These are phyloP conservation scores for Phragmatobia fuliginosa DNA, from an alignment of 2,888 invertebrate species.

Conservation along the genomic window DNA sequence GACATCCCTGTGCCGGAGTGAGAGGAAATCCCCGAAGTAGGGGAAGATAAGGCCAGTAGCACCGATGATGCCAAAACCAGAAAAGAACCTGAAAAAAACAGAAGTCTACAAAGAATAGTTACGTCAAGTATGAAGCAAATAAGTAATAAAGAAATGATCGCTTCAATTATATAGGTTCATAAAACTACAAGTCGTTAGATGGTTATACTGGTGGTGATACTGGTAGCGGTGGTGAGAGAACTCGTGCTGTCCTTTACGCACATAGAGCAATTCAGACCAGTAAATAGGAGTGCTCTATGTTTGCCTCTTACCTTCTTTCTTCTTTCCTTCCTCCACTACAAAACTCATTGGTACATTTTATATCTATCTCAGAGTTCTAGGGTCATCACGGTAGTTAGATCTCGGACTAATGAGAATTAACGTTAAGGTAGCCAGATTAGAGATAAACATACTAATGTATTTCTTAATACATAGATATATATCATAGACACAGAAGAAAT, in stretches of 20 bases:
- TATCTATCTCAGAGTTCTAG: no score
- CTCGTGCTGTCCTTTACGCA: no score
- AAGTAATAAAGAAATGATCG: slow-evolving; percentile 24
- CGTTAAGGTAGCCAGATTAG: background rate
- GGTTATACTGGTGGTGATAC: background rate
- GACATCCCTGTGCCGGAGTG: slow-evolving; percentile 82
- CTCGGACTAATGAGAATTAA: background rate
- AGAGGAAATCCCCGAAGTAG: slow-evolving; percentile 87
- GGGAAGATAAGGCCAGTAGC: slow-evolving; percentile 87
- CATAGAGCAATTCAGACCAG: no score
- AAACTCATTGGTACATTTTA: no score
- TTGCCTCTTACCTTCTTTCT: no score
- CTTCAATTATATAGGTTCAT: background rate
- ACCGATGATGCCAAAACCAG: slow-evolving; percentile 88
- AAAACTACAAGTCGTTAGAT: background rate
- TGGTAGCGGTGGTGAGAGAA: background rate
- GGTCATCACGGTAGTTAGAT: background rate
- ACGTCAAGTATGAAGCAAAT: slow-evolving; percentile 54
- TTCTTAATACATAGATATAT: no score
- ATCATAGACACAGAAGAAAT: background rate
- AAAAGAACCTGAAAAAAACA: slow-evolving; percentile 85
- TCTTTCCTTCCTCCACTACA: no score
- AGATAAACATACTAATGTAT: no score
- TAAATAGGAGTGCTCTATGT: no score
- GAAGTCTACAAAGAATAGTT: slow-evolving; percentile 76